phyloP scores from a whole-genome alignment of 2,113 vertebrate genomes.

The Stigmatopora argus region DNA sequence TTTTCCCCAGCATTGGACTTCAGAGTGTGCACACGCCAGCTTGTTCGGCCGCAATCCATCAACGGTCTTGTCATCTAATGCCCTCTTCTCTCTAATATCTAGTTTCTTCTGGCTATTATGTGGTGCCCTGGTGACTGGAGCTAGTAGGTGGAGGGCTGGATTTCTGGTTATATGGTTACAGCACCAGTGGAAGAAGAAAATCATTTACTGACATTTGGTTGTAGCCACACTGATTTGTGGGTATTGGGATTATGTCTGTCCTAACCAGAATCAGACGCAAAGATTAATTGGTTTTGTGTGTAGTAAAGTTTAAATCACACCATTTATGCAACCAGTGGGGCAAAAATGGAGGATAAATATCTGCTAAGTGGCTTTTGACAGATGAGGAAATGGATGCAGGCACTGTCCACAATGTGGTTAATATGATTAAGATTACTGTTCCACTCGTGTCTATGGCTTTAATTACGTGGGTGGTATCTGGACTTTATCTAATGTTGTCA shows the following conservation, averaged over 20 bases:
- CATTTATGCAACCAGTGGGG: slow-evolving; percentile 24
- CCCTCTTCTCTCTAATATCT: slow-evolving; percentile 53
- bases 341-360: slow-evolving; percentile 52
- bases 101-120: slow-evolving; percentile 67
- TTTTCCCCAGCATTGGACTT: slow-evolving; percentile 15
- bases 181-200: slow-evolving; percentile 56
- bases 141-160: slow-evolving; percentile 46
- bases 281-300: slow-evolving; percentile 54
- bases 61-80: slow-evolving; percentile 52
- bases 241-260: slow-evolving; percentile 47
- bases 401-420: slow-evolving; percentile 40
- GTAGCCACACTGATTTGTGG: slow-evolving; percentile 69
- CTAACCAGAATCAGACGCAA: slow-evolving; percentile 65
- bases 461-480: slow-evolving; percentile 41
- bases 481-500: slow-evolving; percentile 38
- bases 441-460: slow-evolving; percentile 55
- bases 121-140: slow-evolving; percentile 69
- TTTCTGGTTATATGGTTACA: slow-evolving; percentile 74
- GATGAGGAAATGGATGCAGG: slow-evolving; percentile 38
- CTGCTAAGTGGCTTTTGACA: slow-evolving; percentile 56
- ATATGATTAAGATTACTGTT: slow-evolving; percentile 54
- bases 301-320: slow-evolving; percentile 33
- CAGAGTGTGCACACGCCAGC: slow-evolving; percentile 21
- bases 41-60: slow-evolving; percentile 39
- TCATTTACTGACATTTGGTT: slow-evolving; percentile 74